Evolutionary conservation across 2,888 invertebrate genomes (phyloP).

Genomic region (Scelioninae gen. 2): DNA sequence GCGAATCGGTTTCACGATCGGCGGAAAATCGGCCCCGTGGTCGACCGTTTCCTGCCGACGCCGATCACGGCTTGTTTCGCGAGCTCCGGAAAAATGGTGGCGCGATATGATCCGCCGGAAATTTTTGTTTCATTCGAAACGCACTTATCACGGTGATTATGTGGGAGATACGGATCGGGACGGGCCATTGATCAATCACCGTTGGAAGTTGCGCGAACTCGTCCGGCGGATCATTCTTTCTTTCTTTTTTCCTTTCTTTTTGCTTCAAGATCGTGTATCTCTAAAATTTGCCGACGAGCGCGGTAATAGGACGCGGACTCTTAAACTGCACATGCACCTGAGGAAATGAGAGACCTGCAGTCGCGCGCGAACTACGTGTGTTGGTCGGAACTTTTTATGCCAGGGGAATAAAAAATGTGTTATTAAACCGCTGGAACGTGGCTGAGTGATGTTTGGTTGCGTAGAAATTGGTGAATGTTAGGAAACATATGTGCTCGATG

Average conservation of each 20-base stretch:
- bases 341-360: conserved; percentile 19
- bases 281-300: conserved; percentile 4
- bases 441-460: too few relatives aligned
- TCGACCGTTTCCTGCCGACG: conserved; percentile 23
- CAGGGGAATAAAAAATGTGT: too few relatives aligned
- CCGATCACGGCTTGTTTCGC: conserved; percentile 27
- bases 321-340: conserved; percentile 2
- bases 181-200: conserved; percentile 28
- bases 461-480: too few relatives aligned
- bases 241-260: not conserved
- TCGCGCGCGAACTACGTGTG: conserved; percentile 50
- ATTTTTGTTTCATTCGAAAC: conserved; percentile 14
- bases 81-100: conserved; percentile 19
- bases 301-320: conserved; percentile 14
- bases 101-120: conserved; percentile 14
- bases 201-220: conserved; percentile 1
- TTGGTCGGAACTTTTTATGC: too few relatives aligned
- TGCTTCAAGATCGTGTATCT: not conserved
- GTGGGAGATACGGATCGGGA: too few relatives aligned
- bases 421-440: too few relatives aligned
- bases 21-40: too few relatives aligned
- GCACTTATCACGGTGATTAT: not conserved
- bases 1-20: too few relatives aligned
- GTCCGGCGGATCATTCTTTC: too few relatives aligned
- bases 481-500: too few relatives aligned